phyloP scores from a whole-genome alignment of 2,888 invertebrate genomes.

The Hypomecis atomaria region DNA sequence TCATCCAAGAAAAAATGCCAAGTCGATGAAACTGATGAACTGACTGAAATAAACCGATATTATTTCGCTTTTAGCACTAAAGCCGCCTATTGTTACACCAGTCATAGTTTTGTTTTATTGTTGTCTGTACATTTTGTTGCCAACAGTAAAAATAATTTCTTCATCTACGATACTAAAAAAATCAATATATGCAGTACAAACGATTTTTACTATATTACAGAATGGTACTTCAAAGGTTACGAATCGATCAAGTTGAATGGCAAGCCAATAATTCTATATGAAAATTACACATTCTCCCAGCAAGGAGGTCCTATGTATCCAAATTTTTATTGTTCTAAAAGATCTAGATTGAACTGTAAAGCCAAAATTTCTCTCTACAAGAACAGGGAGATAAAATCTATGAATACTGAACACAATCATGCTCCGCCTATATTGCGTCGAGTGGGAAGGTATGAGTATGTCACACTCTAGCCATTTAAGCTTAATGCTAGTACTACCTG shows the following conservation, averaged over 20 bases:
- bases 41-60: too few species aligned
- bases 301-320: slow-evolving; percentile 7
- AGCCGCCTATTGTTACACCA: too few species aligned
- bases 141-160: too few species aligned
- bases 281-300: slow-evolving; percentile 41
- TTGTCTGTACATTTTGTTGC: too few species aligned
- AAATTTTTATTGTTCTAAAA: slow-evolving; percentile 44
- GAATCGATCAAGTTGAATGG: not conserved
- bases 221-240: not conserved
- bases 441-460: slow-evolving; percentile 20
- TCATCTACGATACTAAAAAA: too few species aligned
- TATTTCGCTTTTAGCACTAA: too few species aligned
- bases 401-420: slow-evolving; percentile 34
- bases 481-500: not conserved
- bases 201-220: not conserved
- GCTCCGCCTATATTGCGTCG: slow-evolving; percentile 29
- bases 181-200: not conserved
- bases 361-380: slow-evolving; percentile 40
- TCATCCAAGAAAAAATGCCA: too few species aligned
- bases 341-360: slow-evolving; percentile 30
- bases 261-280: slow-evolving; percentile 30
- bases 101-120: too few species aligned
- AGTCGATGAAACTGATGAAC: too few species aligned
- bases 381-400: slow-evolving; percentile 29
- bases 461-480: not conserved